These are phyloP conservation scores for Aphelenchoides fujianensis DNA, from an alignment of 1,140 invertebrate genomes.

Conservation along the genomic window DNA sequence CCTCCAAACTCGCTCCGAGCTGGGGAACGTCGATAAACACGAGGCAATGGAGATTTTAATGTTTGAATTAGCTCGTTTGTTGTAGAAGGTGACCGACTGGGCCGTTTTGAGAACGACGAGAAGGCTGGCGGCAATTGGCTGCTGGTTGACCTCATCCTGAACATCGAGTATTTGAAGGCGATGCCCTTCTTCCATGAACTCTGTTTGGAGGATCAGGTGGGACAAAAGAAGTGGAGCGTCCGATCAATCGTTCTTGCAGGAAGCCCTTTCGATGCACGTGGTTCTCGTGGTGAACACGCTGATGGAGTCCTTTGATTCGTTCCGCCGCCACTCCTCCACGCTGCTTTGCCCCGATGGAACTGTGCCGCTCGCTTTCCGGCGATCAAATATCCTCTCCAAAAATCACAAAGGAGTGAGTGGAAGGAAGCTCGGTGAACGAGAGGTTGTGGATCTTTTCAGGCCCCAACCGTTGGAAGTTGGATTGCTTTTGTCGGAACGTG, in stretches of 20 bases:
- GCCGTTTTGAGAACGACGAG: neutral
- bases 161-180: neutral
- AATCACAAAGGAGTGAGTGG: neutral
- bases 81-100: neutral
- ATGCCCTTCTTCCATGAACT: conserved; percentile 15
- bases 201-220: neutral
- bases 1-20: neutral
- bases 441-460: neutral
- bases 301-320: neutral
- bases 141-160: neutral
- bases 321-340: neutral
- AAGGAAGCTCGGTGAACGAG: neutral
- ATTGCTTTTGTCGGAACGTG: neutral
- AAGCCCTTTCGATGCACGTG: neutral
- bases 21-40: neutral
- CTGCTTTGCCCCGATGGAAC: neutral
- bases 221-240: neutral
- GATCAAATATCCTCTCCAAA: neutral
- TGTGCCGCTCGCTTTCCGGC: neutral
- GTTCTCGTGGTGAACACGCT: neutral
- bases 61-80: no score
- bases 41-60: no score
- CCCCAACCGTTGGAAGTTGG: neutral
- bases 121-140: neutral
- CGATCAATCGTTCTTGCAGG: neutral